Conservation (phyloP, 1,140 invertebrate genomes). For the Drosophila novamexicana region DNA sequence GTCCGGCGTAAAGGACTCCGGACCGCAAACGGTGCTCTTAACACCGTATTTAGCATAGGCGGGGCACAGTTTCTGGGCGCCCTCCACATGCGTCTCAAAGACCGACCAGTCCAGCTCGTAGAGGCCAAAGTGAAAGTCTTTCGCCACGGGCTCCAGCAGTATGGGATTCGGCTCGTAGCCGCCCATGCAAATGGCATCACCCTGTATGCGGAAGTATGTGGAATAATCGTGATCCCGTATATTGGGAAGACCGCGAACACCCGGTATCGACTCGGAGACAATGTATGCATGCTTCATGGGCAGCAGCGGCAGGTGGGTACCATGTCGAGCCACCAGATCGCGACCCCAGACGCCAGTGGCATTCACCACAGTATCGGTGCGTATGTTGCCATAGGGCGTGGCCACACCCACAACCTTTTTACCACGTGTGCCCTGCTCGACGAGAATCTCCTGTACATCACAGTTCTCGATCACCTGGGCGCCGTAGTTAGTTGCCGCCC, state of each 20-base stretch:
- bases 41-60: constrained; percentile 90
- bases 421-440: constrained; percentile 84
- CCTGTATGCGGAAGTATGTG: constrained; percentile 93
- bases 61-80: constrained; percentile 90
- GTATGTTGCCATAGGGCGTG: constrained; percentile 87
- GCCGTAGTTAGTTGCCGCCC: constrained; percentile 89
- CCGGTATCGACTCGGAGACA: constrained; percentile 90
- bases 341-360: constrained; percentile 92
- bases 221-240: constrained; percentile 93
- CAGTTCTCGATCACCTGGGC: constrained; percentile 91
- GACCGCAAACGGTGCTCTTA: constrained; percentile 93
- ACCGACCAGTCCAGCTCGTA: constrained; percentile 95
- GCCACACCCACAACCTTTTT: constrained; percentile 90
- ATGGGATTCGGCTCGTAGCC: constrained; percentile 95
- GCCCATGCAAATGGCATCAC: constrained; percentile 92
- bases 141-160: constrained; percentile 90
- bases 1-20: constrained; percentile 95
- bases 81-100: constrained; percentile 90
- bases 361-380: constrained; percentile 89
- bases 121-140: constrained; percentile 91
- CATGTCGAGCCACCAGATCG: constrained; percentile 89
- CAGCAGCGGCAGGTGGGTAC: constrained; percentile 89
- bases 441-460: constrained; percentile 88
- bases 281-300: constrained; percentile 96
- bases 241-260: constrained; percentile 90